Percentiles rank a stretch among this genome's conserved stretches.
Conservation (phyloP, 2,797 vertebrate species). For the Sandelia bainsii region DNA sequence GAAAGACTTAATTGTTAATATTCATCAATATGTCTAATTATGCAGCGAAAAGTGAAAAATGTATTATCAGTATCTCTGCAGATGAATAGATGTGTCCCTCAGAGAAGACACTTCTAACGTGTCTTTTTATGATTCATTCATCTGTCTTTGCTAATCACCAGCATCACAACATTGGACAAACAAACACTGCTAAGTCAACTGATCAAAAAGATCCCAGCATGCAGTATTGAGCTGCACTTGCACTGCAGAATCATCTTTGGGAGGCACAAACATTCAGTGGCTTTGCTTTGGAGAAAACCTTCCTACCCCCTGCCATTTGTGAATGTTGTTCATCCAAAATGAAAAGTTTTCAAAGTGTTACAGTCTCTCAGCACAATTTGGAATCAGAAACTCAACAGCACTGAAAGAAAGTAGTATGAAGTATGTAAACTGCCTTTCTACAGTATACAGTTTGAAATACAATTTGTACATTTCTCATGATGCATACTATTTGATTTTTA, state of each 20-base stretch:
- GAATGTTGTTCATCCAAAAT: slow-evolving; percentile 65
- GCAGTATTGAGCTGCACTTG: slow-evolving; percentile 60
- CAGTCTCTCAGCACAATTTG: slow-evolving; percentile 40
- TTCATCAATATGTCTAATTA: slow-evolving; percentile 82
- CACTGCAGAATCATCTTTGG: slow-evolving; percentile 41
- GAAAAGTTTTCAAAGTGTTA: slow-evolving; percentile 63
- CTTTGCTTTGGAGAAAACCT: slow-evolving; percentile 39
- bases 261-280: slow-evolving; percentile 44
- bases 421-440: neutral
- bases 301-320: slow-evolving; percentile 27
- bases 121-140: slow-evolving; percentile 81
- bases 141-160: slow-evolving; percentile 66
- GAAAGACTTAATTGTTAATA: slow-evolving; percentile 84
- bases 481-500: neutral
- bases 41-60: slow-evolving; percentile 76
- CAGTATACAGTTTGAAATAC: slow-evolving; percentile 1
- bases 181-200: slow-evolving; percentile 69
- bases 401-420: neutral
- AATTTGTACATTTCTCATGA: neutral
- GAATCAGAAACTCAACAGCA: slow-evolving; percentile 18
- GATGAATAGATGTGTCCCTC: slow-evolving; percentile 57
- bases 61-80: slow-evolving; percentile 57
- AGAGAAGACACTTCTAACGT: slow-evolving; percentile 69
- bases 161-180: slow-evolving; percentile 73
- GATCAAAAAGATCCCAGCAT: slow-evolving; percentile 67